Evolutionary conservation across 2,888 invertebrate genomes (phyloP), one percentile per base, ranked within the genome.

Genomic region (Pherbina coryleti): DNA sequence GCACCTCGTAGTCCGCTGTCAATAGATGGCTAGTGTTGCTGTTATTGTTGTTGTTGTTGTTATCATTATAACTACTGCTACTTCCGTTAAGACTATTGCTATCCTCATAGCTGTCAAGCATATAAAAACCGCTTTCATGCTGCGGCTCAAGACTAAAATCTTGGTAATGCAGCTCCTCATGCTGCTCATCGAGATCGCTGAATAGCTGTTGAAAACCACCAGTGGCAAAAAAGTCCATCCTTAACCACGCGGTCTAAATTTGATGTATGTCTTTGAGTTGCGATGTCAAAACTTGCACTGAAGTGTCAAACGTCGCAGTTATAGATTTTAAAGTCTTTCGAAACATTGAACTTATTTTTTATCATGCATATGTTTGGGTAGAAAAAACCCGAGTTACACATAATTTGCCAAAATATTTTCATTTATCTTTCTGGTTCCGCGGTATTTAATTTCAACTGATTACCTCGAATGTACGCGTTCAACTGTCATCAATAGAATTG

Each of bases 191-290:
- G 77, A 89, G 82, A 55, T 89, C 89, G 76, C 84, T 86, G 82
- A 88, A 89, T 69, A 90, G 84, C 82, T 90, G 88, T 79, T 90
- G 90, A 78, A 90, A 89, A 70, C 88, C 90, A 78, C 88, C 90
- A 73, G 89, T 86, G 49, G 90, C 88, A 83, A 90, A 87, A 85
- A 90, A 90, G 77, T 90, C 90, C 89, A 90, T 89, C 11, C n/a
- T 17, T 14, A 4, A 5, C 14, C 55, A 22, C 22, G 19, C n/a
- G 2, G n/a, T 9, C 19, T 19, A 22, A 22, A 55, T 55, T 22
- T 1, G 5, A n/a, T 55, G 19, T 55, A 55, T 53, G 51, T 53
- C 44, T n/a, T 31, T 19, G n/a, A 51, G 11, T 2, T 11, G 28
- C 51, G 66, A 31, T 64, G 64, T 66, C 57, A 34, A 19, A 19